phyloP scores from a whole-genome alignment of 1,140 invertebrate species.

The Drosophila melanogaster region DNA sequence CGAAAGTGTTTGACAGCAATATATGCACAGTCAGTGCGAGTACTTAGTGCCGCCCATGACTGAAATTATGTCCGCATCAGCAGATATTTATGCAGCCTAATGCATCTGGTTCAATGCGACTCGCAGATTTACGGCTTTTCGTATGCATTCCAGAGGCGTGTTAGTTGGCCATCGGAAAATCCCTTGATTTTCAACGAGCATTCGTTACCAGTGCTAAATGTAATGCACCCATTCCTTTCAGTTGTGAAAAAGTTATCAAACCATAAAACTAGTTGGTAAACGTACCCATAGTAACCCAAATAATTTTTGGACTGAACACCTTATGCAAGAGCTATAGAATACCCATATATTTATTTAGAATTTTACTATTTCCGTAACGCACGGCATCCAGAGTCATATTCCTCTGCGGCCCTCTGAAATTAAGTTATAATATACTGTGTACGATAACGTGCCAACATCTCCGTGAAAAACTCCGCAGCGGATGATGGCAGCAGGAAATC shows the following conservation, averaged over 20 bases:
- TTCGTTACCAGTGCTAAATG: neutral
- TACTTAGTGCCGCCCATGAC: slow-evolving; percentile 32
- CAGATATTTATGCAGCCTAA: slow-evolving; percentile 59
- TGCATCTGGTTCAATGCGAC: slow-evolving; percentile 39
- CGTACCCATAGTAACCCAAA: too few relatives aligned
- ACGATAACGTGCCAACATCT: slow-evolving; percentile 5
- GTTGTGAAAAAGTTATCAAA: neutral
- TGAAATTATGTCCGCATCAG: slow-evolving; percentile 53
- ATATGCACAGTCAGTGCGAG: slow-evolving; percentile 14
- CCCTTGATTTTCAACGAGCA: slow-evolving; percentile 3
- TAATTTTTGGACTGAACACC: too few relatives aligned
- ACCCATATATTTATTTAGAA: too few relatives aligned
- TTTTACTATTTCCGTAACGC: too few relatives aligned
- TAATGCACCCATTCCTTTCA: neutral
- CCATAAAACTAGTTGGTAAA: too few relatives aligned
- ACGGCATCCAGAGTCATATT: too few relatives aligned
- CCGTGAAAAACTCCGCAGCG: slow-evolving; percentile 3
- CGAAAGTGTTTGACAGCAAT: slow-evolving; percentile 38
- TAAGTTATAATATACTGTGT: neutral
- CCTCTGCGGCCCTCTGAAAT: neutral
- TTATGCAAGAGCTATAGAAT: too few relatives aligned
- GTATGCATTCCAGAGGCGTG: neutral
- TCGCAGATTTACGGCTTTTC: slow-evolving; percentile 31
- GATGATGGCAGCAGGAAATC: slow-evolving; percentile 8
- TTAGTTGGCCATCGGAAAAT: neutral